A percentile compares a stretch with the other conserved stretches of the same genome.
These are phyloP conservation scores for Meloidogyne chitwoodi DNA, from an alignment of 1,140 invertebrate species.

Conservation along the genomic window DNA sequence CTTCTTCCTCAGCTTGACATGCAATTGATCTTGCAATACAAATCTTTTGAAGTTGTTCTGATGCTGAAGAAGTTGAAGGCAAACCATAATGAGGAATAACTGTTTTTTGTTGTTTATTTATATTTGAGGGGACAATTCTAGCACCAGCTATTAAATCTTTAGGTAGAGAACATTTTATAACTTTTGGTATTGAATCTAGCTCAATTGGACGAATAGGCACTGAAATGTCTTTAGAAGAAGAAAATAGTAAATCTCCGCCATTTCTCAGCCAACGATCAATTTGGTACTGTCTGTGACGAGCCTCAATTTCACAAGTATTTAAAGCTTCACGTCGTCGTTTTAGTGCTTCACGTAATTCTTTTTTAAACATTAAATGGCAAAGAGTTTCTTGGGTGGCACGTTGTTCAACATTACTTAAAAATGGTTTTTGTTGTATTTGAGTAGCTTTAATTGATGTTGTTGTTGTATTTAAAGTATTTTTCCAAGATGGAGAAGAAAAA, in stretches of 20 bases:
- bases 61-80: neutral
- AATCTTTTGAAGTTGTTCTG: neutral
- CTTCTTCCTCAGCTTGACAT: neutral
- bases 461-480: neutral
- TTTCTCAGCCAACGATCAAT: slow-evolving; percentile 49
- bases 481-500: neutral
- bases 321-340: slow-evolving; percentile 31
- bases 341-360: slow-evolving; percentile 51
- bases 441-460: neutral
- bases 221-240: slow-evolving; percentile 1
- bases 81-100: neutral
- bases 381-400: slow-evolving; percentile 30
- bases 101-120: neutral
- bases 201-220: slow-evolving; percentile 35
- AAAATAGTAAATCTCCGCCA: slow-evolving; percentile 23
- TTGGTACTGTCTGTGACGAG: slow-evolving; percentile 54
- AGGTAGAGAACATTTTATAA: slow-evolving; percentile 46
- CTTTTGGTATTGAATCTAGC: slow-evolving; percentile 28
- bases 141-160: slow-evolving; percentile 40
- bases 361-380: slow-evolving; percentile 49
- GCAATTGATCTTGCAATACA: neutral
- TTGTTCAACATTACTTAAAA: slow-evolving; percentile 7
- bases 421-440: neutral
- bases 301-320: slow-evolving; percentile 57
- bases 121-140: slow-evolving; percentile 25